Conservation (phyloP, 2,888 invertebrate species). For the Allophyes oxyacanthae region DNA sequence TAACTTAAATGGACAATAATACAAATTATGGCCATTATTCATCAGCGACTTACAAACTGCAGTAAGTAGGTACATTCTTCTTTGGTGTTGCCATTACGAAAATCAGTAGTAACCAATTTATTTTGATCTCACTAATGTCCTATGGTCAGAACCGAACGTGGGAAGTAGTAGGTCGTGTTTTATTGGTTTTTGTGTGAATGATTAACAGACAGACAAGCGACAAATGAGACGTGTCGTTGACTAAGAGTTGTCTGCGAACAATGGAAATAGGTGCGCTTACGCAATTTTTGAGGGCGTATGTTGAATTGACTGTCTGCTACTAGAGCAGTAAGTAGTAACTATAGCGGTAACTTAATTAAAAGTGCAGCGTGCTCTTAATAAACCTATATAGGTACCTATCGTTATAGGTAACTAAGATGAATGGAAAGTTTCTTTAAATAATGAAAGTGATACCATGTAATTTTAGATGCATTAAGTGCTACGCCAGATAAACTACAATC, state of each 20-base stretch:
- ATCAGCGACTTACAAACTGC: conserved; percentile 27
- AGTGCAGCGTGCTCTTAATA: too few relatives aligned
- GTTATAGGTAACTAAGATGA: too few relatives aligned
- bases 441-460: too few relatives aligned
- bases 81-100: conserved; percentile 27
- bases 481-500: too few relatives aligned
- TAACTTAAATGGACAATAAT: conserved; percentile 21
- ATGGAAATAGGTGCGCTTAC: conserved; percentile 38
- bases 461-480: too few relatives aligned
- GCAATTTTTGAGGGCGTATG: conserved; percentile 24
- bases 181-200: conserved; percentile 42
- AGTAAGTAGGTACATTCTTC: conserved; percentile 32
- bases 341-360: too few relatives aligned
- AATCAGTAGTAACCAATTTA: conserved; percentile 26
- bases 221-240: conserved; percentile 60
- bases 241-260: conserved; percentile 51
- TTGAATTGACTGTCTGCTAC: conserved; percentile 3
- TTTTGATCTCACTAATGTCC: conserved; percentile 20
- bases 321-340: neutral
- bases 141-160: conserved; percentile 1
- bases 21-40: conserved; percentile 47
- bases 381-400: too few relatives aligned
- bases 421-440: too few relatives aligned
- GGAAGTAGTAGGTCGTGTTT: conserved; percentile 11
- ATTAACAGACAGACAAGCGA: conserved; percentile 53